Evolutionary conservation across 2,113 vertebrate genomes (phyloP).

Genomic region (Oxyruncus cristatus): DNA sequence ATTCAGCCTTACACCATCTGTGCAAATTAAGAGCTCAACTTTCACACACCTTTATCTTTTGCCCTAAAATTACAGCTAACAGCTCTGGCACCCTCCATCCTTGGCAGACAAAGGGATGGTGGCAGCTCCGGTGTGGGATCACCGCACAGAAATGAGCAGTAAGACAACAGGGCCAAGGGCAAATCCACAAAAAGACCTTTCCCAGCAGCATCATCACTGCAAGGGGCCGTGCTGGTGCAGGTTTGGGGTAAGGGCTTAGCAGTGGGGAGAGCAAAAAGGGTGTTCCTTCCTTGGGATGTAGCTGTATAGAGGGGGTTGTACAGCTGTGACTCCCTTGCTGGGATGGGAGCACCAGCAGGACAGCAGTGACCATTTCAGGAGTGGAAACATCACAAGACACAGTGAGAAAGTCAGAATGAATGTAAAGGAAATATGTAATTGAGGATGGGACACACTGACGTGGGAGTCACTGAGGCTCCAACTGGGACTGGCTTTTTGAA

Average conservation of each 20-base stretch:
- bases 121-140: not conserved
- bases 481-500: not conserved
- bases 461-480: not conserved
- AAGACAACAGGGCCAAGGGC: not conserved
- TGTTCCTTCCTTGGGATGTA: not conserved
- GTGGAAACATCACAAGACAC: not conserved
- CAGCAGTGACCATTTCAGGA: not conserved
- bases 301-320: not conserved
- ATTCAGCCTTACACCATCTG: not conserved
- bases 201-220: not conserved
- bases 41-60: not conserved
- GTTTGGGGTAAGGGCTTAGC: not conserved
- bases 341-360: not conserved
- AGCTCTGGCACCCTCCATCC: not conserved
- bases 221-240: not conserved
- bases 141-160: not conserved
- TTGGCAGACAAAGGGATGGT: not conserved
- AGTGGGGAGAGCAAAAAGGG: not conserved
- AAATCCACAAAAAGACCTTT: not conserved
- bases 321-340: not conserved
- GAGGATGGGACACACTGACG: not conserved
- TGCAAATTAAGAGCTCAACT: not conserved
- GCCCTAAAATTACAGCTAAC: not conserved
- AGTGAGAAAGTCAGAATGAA: not conserved
- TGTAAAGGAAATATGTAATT: not conserved